Conservation (phyloP, 2,797 vertebrate species). For the Rhynchonycteris naso region DNA sequence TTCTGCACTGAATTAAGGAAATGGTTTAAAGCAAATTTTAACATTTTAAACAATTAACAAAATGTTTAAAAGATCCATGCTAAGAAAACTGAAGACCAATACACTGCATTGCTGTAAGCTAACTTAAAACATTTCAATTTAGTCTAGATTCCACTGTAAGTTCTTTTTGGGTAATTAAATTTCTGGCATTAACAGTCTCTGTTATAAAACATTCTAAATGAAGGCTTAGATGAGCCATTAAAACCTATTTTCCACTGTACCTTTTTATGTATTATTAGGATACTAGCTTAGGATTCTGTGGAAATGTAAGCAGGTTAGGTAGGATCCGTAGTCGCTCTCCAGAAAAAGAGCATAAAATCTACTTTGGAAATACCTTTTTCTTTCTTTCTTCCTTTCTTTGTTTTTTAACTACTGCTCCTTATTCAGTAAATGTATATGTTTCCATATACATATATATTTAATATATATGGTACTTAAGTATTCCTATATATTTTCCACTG, state of each 20-base stretch:
- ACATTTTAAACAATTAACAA: conserved; percentile 39
- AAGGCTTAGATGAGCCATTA: conserved; percentile 8
- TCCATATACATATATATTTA: neutral
- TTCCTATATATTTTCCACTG: neutral
- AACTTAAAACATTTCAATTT: conserved; percentile 43
- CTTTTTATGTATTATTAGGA: neutral
- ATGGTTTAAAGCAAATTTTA: conserved; percentile 27
- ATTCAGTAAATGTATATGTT: neutral
- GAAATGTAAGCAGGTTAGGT: neutral
- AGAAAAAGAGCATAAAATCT: neutral
- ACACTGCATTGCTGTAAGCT: neutral
- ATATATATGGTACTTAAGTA: neutral
- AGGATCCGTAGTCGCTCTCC: neutral
- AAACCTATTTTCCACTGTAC: neutral
- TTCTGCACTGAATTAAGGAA: neutral
- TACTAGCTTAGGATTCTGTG: neutral
- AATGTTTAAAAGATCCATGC: conserved; percentile 1
- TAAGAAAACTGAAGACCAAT: conserved; percentile 5
- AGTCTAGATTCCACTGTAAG: conserved; percentile 38
- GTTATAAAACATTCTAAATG: conserved; percentile 24
- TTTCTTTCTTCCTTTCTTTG: neutral
- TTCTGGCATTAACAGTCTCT: neutral
- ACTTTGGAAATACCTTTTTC: conserved; percentile 4
- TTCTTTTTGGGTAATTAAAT: conserved; percentile 15
- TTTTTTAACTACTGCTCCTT: neutral